Conservation (phyloP, 2,888 invertebrate genomes). For the Drosophila macrospina region DNA sequence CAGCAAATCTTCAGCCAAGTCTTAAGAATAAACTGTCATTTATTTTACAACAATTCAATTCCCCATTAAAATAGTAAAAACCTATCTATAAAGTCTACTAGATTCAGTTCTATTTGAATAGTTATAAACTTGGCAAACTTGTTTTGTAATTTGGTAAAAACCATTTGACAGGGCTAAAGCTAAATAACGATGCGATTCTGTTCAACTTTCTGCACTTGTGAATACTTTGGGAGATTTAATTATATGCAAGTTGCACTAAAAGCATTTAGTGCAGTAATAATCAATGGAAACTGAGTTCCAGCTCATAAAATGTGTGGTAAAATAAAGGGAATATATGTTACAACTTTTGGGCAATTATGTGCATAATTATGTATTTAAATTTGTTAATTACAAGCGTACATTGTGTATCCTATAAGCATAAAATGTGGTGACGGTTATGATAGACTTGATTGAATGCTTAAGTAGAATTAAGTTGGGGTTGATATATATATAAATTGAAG, state of each 20-base stretch:
- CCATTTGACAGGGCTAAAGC: neutral
- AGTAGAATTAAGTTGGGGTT: neutral
- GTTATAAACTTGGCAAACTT: too few species aligned
- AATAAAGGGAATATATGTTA: slow-evolving; percentile 5
- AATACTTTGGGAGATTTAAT: neutral
- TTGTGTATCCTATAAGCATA: neutral
- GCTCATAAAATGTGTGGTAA: neutral
- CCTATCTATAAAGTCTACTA: too few species aligned
- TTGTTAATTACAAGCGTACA: slow-evolving; percentile 8
- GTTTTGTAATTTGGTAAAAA: too few species aligned
- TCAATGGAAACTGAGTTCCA: neutral
- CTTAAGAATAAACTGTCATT: too few species aligned
- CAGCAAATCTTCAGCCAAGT: neutral
- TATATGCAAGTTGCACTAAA: neutral
- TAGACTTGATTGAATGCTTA: neutral
- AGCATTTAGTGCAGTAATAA: slow-evolving; percentile 1
- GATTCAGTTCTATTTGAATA: too few species aligned
- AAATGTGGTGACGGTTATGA: neutral
- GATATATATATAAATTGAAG: neutral
- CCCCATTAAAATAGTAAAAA: too few species aligned
- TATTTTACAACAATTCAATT: too few species aligned
- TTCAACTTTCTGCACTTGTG: neutral
- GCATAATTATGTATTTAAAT: slow-evolving; percentile 15
- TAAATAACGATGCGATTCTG: neutral
- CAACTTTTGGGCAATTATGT: slow-evolving; percentile 5